phyloP scores from a whole-genome alignment of 2,113 vertebrate species.

The Brachypodius melanocephalos region DNA sequence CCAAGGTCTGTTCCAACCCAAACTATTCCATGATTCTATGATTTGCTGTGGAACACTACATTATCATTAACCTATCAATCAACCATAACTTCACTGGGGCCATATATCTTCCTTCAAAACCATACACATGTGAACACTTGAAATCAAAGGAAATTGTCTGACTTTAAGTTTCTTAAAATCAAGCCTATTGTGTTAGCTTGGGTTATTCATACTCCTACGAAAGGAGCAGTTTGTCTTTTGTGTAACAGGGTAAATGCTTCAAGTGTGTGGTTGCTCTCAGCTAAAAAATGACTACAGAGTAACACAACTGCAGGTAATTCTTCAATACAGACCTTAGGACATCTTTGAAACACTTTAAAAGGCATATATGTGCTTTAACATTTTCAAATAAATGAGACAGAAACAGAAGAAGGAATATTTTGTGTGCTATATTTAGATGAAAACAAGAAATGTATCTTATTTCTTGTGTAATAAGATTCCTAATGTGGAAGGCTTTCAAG shows the following conservation, averaged over 20 bases:
- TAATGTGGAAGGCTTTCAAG: neutral
- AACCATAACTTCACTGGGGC: neutral
- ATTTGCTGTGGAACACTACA: neutral
- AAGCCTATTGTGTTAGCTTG: neutral
- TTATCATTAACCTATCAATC: neutral
- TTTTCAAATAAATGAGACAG: neutral
- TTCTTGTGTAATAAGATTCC: neutral
- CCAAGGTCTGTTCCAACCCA: neutral
- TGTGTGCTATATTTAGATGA: neutral
- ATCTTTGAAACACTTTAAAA: neutral
- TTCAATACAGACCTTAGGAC: neutral
- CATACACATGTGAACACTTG: neutral
- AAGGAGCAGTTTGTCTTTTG: neutral
- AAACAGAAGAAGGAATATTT: neutral
- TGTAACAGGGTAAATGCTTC: neutral
- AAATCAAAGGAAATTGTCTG: neutral
- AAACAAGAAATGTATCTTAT: neutral
- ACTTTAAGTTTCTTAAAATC: neutral
- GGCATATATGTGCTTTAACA: neutral
- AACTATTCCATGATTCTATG: neutral
- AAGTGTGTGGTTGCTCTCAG: neutral
- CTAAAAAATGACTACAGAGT: neutral
- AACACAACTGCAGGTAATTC: neutral
- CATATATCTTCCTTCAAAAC: neutral
- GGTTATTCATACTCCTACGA: neutral